phyloP scores from a whole-genome alignment of 64 coral and sea anemone species.

The Anthopleura sola region DNA sequence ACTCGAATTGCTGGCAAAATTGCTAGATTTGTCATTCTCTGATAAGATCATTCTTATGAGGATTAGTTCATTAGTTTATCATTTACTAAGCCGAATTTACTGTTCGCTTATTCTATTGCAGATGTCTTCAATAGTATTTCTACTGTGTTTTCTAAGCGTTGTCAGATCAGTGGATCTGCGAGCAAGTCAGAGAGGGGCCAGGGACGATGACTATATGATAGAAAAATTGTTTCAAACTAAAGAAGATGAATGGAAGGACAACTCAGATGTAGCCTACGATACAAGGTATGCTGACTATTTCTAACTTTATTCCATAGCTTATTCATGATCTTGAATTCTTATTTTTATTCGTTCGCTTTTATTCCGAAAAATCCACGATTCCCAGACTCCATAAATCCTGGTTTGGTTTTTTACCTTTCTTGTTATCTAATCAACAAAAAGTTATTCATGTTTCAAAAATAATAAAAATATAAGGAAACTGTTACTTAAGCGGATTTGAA shows the following conservation, averaged over 20 bases:
- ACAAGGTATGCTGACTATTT: not conserved
- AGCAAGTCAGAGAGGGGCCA: not conserved
- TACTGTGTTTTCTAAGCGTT: not conserved
- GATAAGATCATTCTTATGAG: not conserved
- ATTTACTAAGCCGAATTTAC: not conserved
- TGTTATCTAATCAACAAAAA: not conserved
- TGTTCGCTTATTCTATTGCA: not conserved
- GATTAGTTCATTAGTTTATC: not conserved
- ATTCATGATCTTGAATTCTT: not conserved
- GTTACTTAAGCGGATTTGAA: not conserved
- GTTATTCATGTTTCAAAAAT: not conserved
- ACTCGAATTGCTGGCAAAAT: not conserved
- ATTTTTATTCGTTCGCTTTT: not conserved
- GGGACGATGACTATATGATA: not conserved
- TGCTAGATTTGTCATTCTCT: not conserved
- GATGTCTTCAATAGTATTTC: not conserved
- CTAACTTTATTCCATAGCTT: not conserved
- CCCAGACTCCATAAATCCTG: not conserved
- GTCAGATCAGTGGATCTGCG: not conserved
- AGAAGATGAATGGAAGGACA: not conserved
- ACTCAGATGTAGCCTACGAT: not conserved
- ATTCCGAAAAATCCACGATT: not conserved
- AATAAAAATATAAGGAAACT: not conserved
- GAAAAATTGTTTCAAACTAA: not conserved
- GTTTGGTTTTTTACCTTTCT: not conserved